Evolutionary conservation across 2,888 invertebrate species (phyloP), one percentile per base, ranked within the genome.

Genomic region (Cerceris ruficornis): DNA sequence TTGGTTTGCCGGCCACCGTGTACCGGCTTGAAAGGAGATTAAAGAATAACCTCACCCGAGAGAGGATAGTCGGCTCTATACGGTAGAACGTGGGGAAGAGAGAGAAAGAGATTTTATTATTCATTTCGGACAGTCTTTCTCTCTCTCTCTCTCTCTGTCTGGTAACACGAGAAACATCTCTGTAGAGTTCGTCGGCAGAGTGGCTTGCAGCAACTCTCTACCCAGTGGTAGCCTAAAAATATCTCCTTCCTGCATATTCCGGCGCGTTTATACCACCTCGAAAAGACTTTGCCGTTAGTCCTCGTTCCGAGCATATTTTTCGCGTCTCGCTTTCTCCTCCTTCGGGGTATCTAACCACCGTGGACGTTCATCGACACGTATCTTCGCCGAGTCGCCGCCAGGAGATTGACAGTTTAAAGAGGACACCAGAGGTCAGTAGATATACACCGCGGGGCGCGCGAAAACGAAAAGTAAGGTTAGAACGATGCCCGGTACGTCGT

Each of bases 121-220:
- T 80, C 54, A 65, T 41, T 76, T 15, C 2, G 54, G 61, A 15
- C 61, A 68, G 64, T 57, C 69, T 65, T 69, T 70, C 80, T 71
- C 68, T 72, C 57, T 57, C 43, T 69, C 61, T 64, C 54, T 60
- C n/a, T 4, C 62, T 55, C 65, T 41, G 6, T 46, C 14, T 64
- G 46, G 86, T 86, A 87, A 87, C 81, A 83, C 78, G 85, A 87
- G 84, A 81, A 83, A 83, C 85, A 81, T 85, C 82, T 73, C 69
- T 62, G 58, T 41, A 61, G 66, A 65, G 69, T 77, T 75, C 58
- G 73, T 66, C 69, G 73, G 60, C 71, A 39, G 60, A 39, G 67
- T 60, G 55, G 77, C 69, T 69, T 72, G 78, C 72, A 76, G 77
- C 77, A 54, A 68, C 74, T 70, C 76, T 71, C 71, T 67, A 50